Evolutionary conservation across 2,888 invertebrate genomes (phyloP).

Genomic region (Ctena decussata): DNA sequence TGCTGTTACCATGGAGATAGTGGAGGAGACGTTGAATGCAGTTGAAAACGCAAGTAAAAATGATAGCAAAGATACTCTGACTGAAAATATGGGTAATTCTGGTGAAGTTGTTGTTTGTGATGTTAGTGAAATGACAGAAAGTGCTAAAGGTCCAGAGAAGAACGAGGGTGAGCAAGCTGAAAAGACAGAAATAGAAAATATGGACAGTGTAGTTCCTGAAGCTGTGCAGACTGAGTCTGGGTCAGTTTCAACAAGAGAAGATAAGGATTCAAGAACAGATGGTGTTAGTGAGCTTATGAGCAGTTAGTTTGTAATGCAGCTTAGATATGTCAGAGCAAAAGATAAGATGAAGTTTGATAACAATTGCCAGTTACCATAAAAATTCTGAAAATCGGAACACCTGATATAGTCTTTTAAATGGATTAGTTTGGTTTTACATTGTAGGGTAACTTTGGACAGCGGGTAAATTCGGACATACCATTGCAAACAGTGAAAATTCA

Average conservation of each 20-base stretch:
- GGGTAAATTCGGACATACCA: too few relatives aligned
- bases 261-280: neutral
- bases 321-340: too few relatives aligned
- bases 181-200: neutral
- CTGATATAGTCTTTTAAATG: too few relatives aligned
- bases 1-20: slow-evolving; percentile 2
- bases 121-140: neutral
- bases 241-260: neutral
- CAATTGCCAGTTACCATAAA: too few relatives aligned
- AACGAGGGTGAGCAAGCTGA: neutral
- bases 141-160: neutral
- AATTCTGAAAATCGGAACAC: too few relatives aligned
- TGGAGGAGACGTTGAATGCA: neutral
- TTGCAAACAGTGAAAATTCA: too few relatives aligned
- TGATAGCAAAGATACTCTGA: neutral
- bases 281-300: neutral
- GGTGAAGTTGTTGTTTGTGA: neutral
- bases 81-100: neutral
- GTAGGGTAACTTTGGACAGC: too few relatives aligned
- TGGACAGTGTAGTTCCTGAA: neutral
- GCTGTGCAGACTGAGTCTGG: neutral
- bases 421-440: too few relatives aligned
- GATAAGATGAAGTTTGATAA: too few relatives aligned
- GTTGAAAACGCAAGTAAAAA: neutral
- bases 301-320: too few relatives aligned